Percentiles rank a stretch among this genome's conserved stretches.
Evolutionary conservation across 2,888 invertebrate species (phyloP).

Genomic region (Drosophila eohydei): DNA sequence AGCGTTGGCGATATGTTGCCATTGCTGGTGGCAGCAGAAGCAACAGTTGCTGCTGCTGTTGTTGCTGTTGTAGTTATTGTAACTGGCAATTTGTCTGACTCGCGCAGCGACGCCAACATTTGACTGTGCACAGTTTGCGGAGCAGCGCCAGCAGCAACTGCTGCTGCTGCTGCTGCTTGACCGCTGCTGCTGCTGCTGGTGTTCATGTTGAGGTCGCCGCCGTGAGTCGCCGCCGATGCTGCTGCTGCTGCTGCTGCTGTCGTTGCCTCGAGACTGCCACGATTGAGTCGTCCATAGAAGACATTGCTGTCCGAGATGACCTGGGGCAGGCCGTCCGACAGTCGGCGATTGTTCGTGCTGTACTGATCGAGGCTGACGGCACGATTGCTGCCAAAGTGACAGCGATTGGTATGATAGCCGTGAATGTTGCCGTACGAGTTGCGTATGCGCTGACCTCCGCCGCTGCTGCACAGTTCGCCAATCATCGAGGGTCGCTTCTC

Average conservation of each 20-base stretch:
- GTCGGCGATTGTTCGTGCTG: conserved; percentile 84
- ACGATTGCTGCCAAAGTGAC: conserved; percentile 85
- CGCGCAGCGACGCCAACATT: conserved; percentile 13
- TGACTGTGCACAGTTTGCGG: conserved; percentile 6
- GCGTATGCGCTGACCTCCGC: conserved; percentile 84
- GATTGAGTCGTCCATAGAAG: conserved; percentile 84
- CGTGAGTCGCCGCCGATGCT: conserved; percentile 23
- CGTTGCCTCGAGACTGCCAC: conserved; percentile 68
- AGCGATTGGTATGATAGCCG: conserved; percentile 84
- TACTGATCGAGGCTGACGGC: conserved; percentile 85
- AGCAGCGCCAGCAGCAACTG: background rate
- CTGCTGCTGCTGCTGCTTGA: conserved; percentile 34
- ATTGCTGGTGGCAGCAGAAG: conserved; percentile 57
- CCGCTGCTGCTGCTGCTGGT: conserved; percentile 36
- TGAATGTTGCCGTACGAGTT: conserved; percentile 85
- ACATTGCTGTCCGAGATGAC: conserved; percentile 85
- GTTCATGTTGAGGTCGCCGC: conserved; percentile 77
- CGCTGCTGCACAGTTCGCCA: conserved; percentile 85
- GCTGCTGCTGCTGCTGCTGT: conserved; percentile 11
- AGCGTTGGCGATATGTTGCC: conserved; percentile 80
- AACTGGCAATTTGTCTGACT: conserved; percentile 31
- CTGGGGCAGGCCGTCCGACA: conserved; percentile 84
- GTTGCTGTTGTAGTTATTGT: conserved; percentile 12
- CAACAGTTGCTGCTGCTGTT: conserved; percentile 24
- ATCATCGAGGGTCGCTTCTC: conserved; percentile 86